These are phyloP conservation scores for Chloromyia formosa DNA, from an alignment of 2,888 invertebrate species.

Conservation along the genomic window DNA sequence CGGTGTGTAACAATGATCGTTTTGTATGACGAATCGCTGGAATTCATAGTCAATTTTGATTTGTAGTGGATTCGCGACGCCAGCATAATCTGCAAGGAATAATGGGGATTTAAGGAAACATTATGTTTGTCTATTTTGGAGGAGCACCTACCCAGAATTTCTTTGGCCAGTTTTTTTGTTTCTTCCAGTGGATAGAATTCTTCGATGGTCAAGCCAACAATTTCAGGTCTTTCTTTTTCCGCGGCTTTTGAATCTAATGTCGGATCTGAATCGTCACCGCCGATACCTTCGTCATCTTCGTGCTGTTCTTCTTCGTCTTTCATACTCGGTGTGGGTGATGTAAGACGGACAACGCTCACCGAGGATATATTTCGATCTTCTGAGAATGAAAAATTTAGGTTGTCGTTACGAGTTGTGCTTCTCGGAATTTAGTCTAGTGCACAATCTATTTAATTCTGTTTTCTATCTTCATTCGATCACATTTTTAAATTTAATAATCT, in stretches of 20 bases:
- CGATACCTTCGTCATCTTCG: slow-evolving; percentile 53
- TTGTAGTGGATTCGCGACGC: slow-evolving; percentile 57
- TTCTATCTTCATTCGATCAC: too few species aligned
- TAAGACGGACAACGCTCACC: slow-evolving; percentile 71
- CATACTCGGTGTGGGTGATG: slow-evolving; percentile 64
- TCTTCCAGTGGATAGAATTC: slow-evolving; percentile 70
- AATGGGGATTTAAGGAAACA: too few species aligned
- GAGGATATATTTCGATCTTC: slow-evolving; percentile 68
- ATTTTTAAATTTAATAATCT: neutral
- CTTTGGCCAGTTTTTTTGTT: slow-evolving; percentile 63
- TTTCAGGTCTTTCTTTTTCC: slow-evolving; percentile 62
- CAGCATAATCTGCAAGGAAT: slow-evolving; percentile 57
- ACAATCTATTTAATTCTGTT: slow-evolving; percentile 10
- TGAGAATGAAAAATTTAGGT: slow-evolving; percentile 53
- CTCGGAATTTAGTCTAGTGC: too few species aligned
- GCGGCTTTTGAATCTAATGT: slow-evolving; percentile 54
- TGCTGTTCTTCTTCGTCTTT: slow-evolving; percentile 59
- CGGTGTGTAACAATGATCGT: slow-evolving; percentile 85
- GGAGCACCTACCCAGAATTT: slow-evolving; percentile 61
- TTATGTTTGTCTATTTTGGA: neutral
- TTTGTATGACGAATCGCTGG: slow-evolving; percentile 67
- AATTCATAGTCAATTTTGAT: slow-evolving; percentile 61
- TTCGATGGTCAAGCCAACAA: slow-evolving; percentile 73
- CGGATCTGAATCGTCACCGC: slow-evolving; percentile 66
- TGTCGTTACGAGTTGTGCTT: too few species aligned